A percentile compares a stretch with the other conserved stretches of the same genome.
phyloP scores from a whole-genome alignment of 2,113 vertebrate species.

The Excalfactoria chinensis region DNA sequence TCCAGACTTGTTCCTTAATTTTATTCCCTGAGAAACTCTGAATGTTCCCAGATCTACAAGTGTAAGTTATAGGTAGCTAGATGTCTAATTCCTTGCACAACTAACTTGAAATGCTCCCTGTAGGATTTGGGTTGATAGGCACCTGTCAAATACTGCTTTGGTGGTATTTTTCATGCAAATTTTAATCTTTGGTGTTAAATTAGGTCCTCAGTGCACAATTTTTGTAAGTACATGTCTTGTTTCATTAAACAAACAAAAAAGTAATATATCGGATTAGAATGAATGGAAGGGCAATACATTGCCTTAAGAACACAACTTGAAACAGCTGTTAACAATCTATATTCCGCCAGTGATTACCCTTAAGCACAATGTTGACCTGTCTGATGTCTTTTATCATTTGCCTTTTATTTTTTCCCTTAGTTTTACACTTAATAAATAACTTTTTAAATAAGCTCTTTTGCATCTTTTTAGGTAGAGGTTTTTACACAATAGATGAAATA shows the following conservation, averaged over 20 bases:
- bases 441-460: neutral
- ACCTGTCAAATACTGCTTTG: conserved; percentile 25
- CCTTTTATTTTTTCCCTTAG: neutral
- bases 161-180: conserved; percentile 3
- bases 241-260: conserved; percentile 60
- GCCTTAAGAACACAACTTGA: conserved; percentile 13
- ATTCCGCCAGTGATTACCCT: neutral
- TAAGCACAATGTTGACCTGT: neutral
- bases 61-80: conserved; percentile 11
- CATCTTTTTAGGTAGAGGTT: neutral
- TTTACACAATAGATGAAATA: neutral
- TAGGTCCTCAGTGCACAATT: conserved; percentile 45
- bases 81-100: conserved; percentile 9
- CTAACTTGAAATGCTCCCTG: conserved; percentile 42
- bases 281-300: neutral
- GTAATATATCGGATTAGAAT: conserved; percentile 36
- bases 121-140: conserved; percentile 20
- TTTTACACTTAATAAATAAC: neutral
- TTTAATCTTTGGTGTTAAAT: conserved; percentile 42
- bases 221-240: conserved; percentile 43
- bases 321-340: neutral
- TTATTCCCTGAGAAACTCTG: neutral
- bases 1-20: neutral
- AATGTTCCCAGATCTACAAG: conserved; percentile 51
- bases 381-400: neutral